These are phyloP conservation scores for Neomorphus geoffroyi DNA, from an alignment of 2,797 vertebrate genomes.

Conservation along the genomic window DNA sequence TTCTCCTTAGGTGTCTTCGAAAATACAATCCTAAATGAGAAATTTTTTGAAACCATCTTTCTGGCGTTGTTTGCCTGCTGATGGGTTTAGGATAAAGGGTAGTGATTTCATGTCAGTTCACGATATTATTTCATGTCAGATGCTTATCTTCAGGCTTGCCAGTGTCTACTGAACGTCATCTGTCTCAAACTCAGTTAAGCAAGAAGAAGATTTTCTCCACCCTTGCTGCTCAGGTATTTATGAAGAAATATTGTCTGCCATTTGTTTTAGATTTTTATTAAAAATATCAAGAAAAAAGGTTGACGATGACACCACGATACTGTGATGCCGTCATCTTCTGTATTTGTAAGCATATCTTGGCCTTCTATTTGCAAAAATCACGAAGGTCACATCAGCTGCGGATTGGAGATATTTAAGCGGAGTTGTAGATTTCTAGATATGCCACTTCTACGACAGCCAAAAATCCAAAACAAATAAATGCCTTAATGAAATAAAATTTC, in stretches of 20 bases:
- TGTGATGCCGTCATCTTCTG: not conserved
- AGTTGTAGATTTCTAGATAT: not conserved
- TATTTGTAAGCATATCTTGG: not conserved
- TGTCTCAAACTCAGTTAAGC: not conserved
- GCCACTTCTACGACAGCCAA: not conserved
- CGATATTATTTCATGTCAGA: not conserved
- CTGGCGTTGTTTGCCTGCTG: not conserved
- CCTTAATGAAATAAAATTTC: not conserved
- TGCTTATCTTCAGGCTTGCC: not conserved
- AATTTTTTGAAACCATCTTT: not conserved
- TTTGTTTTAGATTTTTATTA: not conserved
- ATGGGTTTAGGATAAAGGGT: not conserved
- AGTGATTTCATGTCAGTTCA: not conserved
- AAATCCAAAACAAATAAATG: not conserved
- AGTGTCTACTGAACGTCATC: not conserved
- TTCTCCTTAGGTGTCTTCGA: not conserved
- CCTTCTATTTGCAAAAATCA: not conserved
- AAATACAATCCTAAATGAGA: not conserved
- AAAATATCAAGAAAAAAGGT: not conserved
- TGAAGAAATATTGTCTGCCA: not conserved
- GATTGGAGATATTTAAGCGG: not conserved
- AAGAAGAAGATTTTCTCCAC: not conserved
- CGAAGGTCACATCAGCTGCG: not conserved
- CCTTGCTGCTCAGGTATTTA: not conserved
- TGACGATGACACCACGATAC: not conserved